Evolutionary conservation across 1,140 invertebrate species (phyloP).

Genomic region (Eufriesea mexicana): DNA sequence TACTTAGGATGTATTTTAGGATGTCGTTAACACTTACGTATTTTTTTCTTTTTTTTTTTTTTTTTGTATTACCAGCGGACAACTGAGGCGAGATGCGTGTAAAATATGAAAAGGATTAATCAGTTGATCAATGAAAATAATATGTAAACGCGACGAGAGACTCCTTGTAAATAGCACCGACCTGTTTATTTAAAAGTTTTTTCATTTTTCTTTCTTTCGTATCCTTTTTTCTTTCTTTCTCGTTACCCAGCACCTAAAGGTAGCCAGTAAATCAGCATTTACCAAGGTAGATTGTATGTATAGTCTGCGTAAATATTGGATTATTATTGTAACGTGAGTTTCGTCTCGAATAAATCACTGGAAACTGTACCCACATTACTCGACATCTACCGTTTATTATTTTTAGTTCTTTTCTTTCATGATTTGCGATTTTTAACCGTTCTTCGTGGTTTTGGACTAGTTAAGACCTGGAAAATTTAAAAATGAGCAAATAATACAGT

Average conservation of each 20-base stretch:
- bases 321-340: constrained; percentile 55
- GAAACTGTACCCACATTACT: constrained; percentile 43
- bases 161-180: constrained; percentile 67
- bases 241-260: constrained; percentile 49
- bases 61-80: constrained; percentile 2
- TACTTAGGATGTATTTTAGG: constrained; percentile 42
- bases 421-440: not conserved
- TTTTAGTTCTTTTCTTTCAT: not conserved
- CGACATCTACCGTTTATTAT: constrained; percentile 5
- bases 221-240: not conserved
- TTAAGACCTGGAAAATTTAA: too few relatives aligned
- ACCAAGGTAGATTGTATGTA: constrained; percentile 60
- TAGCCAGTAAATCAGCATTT: constrained; percentile 70
- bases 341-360: constrained; percentile 62
- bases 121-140: constrained; percentile 5
- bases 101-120: constrained; percentile 40
- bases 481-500: too few relatives aligned
- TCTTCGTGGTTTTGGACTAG: not conserved
- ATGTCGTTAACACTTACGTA: constrained; percentile 37
- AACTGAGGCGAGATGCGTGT: constrained; percentile 18
- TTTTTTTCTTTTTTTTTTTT: constrained; percentile 32
- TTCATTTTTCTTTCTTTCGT: constrained; percentile 7
- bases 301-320: constrained; percentile 61
- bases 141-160: constrained; percentile 23
- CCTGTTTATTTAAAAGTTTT: constrained; percentile 67